These are phyloP conservation scores for Denticeps clupeoides DNA, from an alignment of 2,797 vertebrate genomes.

Conservation along the genomic window DNA sequence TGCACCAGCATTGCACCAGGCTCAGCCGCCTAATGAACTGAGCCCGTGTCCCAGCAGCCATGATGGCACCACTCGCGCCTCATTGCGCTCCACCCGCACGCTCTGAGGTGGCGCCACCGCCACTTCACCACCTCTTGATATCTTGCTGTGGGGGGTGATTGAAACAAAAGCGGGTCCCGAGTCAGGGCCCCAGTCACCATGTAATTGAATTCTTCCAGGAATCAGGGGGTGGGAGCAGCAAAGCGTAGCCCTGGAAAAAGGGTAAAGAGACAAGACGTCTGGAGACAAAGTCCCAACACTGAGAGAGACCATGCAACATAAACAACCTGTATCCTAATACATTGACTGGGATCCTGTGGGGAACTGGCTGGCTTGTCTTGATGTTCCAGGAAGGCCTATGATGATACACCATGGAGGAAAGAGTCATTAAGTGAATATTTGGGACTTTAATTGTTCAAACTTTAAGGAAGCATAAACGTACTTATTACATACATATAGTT, in stretches of 20 bases:
- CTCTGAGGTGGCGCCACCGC: conserved; percentile 22
- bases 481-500: too few species aligned
- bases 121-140: conserved; percentile 35
- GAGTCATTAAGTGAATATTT: too few species aligned
- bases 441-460: too few species aligned
- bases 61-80: conserved; percentile 30
- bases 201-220: conserved; percentile 59
- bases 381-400: too few species aligned
- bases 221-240: conserved; percentile 46
- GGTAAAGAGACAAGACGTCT: conserved; percentile 41
- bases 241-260: conserved; percentile 44
- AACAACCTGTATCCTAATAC: too few species aligned
- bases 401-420: too few species aligned
- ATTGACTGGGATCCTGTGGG: too few species aligned
- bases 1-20: too few species aligned
- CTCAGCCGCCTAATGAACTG: too few species aligned
- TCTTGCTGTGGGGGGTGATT: conserved; percentile 46
- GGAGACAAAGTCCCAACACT: conserved; percentile 8
- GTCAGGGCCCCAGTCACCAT: conserved; percentile 43
- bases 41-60: conserved; percentile 4
- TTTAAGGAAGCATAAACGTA: too few species aligned
- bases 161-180: conserved; percentile 54
- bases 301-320: too few species aligned
- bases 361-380: too few species aligned
- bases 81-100: conserved; percentile 35